A percentile compares a stretch with the other conserved stretches of the same genome.
phyloP scores from a whole-genome alignment of 1,140 invertebrate genomes.

The Oscheius sp. region DNA sequence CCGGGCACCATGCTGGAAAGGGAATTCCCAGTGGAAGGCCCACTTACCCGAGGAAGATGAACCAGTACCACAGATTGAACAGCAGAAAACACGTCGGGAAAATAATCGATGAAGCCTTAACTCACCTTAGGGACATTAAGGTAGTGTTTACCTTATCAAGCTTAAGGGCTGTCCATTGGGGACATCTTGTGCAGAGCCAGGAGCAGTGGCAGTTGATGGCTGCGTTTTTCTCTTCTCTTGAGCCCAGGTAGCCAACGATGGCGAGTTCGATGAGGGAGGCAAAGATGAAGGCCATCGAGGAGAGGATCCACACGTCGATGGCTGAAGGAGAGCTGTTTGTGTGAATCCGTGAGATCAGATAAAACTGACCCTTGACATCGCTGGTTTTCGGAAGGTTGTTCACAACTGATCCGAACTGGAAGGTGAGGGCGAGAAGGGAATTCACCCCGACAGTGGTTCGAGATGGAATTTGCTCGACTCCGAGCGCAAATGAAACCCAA shows the following conservation, averaged over 20 bases:
- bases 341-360: neutral
- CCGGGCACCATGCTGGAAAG: too few relatives aligned
- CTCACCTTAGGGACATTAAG: neutral
- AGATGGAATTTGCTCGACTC: slow-evolving; percentile 56
- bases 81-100: slow-evolving; percentile 53
- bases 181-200: slow-evolving; percentile 53
- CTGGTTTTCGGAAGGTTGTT: slow-evolving; percentile 59
- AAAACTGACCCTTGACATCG: slow-evolving; percentile 50
- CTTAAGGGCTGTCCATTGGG: slow-evolving; percentile 55
- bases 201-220: slow-evolving; percentile 53
- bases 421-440: slow-evolving; percentile 50
- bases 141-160: slow-evolving; percentile 46
- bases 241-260: slow-evolving; percentile 52
- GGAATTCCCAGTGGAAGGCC: neutral
- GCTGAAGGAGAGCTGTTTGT: slow-evolving; percentile 23
- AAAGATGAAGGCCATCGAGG: slow-evolving; percentile 47
- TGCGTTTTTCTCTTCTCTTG: neutral
- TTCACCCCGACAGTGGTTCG: slow-evolving; percentile 60
- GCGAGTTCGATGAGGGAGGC: slow-evolving; percentile 48
- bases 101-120: slow-evolving; percentile 51
- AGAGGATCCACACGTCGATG: slow-evolving; percentile 59
- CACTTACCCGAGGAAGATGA: slow-evolving; percentile 57
- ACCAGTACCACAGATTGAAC: slow-evolving; percentile 61
- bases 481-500: slow-evolving; percentile 61
- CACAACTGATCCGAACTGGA: slow-evolving; percentile 60